Evolutionary conservation across 2,888 invertebrate genomes (phyloP), one percentile per base, ranked within the genome.

Genomic region (Biston betularia): DNA sequence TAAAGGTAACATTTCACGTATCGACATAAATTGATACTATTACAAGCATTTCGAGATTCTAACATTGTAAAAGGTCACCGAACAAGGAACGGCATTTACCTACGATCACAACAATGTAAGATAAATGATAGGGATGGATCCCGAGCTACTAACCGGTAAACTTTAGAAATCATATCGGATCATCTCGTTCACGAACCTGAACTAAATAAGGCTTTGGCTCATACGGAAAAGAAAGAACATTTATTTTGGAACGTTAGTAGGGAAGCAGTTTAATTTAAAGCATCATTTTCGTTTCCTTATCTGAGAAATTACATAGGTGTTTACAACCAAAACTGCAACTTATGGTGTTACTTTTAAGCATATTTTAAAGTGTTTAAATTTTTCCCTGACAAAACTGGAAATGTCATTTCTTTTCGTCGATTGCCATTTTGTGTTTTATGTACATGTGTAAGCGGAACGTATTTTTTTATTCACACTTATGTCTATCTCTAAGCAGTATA

Each of bases 81-180:
- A 68, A 64, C 61, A 64, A 58, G 68, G 70, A 68, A 70, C 71
- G 64, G 63, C 69, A 72, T 68, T 68, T 63, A 63, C 63, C 50
- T 68, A 59, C 40, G 40, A 42, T 8, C 45, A 45, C 59, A 70
- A 73, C 71, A 68, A 70, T 66, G 71, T 71, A 66, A 69, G 75
- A 73, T 75, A 68, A 66, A 40, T 55, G 75, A 73, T 75, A 65
- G 55, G 63, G 71, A 72, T 70, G 66, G 65, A 68, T 72, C 68
- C 69, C 70, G 64, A 64, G 73, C 75, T 75, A 73, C 75, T 75
- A 73, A 73, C 71, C 73, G 75, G 75, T 75, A 75, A 75, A 75
- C 70, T 75, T 74, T 68, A 65, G 62, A 58, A 68, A 73, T 75
- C 74, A 71, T 75, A 75, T 75, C 75, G 63, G 75, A 75, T 75